Conservation (phyloP, 2,113 vertebrate genomes). For the Oreocharis arfaki region DNA sequence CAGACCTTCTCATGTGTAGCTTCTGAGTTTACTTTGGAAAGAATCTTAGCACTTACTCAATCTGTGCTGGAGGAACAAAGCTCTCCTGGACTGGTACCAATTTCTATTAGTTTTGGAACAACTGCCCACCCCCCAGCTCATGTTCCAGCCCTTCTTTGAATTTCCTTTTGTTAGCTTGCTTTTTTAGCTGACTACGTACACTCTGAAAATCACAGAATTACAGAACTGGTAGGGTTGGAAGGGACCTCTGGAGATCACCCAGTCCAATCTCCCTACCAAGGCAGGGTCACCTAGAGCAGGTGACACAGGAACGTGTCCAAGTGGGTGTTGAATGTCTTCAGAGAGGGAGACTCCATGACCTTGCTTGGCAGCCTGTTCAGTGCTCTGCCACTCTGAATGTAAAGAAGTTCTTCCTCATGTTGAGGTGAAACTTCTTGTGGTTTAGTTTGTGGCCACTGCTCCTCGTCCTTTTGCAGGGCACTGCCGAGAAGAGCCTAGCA, state of each 20-base stretch:
- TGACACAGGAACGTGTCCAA: background rate
- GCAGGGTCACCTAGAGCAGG: background rate
- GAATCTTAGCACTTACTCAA: background rate
- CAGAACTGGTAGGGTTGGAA: background rate
- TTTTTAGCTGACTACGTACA: background rate
- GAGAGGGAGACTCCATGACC: background rate
- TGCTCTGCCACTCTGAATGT: background rate
- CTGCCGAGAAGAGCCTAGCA: background rate
- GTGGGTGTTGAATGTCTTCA: background rate
- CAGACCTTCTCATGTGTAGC: background rate
- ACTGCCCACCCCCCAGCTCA: accelerated
- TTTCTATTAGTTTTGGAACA: background rate
- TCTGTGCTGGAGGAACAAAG: background rate
- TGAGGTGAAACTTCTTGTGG: background rate
- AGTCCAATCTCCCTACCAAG: background rate
- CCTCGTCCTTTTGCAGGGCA: accelerated
- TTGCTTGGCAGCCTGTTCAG: background rate
- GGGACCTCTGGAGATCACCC: background rate
- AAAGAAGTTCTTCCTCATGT: background rate
- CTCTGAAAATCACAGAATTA: background rate
- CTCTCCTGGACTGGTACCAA: background rate
- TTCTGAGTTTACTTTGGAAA: background rate
- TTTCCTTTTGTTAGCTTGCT: background rate
- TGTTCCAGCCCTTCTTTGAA: background rate
- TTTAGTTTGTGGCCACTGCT: background rate